Conservation (phyloP, 1,140 invertebrate species). For the Battus philenor region DNA sequence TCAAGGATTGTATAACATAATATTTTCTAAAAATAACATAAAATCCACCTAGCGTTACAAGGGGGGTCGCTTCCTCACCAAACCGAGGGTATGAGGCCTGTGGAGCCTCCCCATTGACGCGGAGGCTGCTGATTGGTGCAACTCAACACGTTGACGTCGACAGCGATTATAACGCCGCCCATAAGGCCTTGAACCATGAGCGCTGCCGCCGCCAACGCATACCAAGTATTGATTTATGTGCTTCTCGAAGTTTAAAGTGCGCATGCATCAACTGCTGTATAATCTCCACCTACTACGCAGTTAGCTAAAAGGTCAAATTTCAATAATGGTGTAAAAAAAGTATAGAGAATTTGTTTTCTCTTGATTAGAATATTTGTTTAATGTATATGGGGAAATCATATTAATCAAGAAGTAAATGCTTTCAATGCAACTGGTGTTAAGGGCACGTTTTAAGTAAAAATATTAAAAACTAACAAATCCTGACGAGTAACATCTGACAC, state of each 20-base stretch:
- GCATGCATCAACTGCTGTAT: neutral
- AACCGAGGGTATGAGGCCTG: neutral
- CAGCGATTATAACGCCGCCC: neutral
- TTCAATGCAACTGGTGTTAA: too few species aligned
- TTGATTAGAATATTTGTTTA: too few species aligned
- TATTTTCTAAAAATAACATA: too few species aligned
- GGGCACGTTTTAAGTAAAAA: too few species aligned
- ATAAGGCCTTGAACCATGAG: conserved; percentile 1
- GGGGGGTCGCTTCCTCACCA: neutral
- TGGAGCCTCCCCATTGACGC: neutral
- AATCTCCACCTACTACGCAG: too few species aligned
- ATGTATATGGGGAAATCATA: too few species aligned
- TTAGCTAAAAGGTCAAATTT: too few species aligned
- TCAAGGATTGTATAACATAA: neutral
- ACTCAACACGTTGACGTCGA: neutral
- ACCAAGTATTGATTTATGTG: conserved; percentile 2
- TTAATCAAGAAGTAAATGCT: too few species aligned
- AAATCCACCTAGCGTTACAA: neutral
- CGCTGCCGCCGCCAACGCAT: neutral
- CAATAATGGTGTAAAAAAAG: too few species aligned
- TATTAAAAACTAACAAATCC: too few species aligned
- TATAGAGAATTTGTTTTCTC: too few species aligned
- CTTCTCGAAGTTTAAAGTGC: neutral
- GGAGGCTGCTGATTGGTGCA: neutral
- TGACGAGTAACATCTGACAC: too few species aligned